A percentile compares a stretch with the other conserved stretches of the same genome.
These are phyloP conservation scores for Arvicanthis niloticus DNA, from an alignment of 2,113 vertebrate species.

Conservation along the genomic window DNA sequence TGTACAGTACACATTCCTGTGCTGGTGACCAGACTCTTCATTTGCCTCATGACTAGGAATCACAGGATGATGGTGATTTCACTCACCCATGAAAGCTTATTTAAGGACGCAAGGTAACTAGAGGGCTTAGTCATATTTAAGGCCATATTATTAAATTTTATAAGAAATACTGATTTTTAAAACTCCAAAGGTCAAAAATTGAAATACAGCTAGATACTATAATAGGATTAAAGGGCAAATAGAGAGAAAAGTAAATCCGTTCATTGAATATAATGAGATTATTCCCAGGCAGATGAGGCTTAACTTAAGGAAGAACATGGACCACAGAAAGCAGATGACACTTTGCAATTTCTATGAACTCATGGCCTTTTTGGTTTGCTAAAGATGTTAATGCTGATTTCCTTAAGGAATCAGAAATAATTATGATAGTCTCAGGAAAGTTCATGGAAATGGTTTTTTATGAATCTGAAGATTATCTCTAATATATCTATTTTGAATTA, in stretches of 20 bases:
- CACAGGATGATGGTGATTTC: background rate
- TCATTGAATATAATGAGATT: slow-evolving; percentile 87
- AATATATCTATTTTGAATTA: slow-evolving; percentile 39
- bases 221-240: slow-evolving; percentile 87
- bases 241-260: slow-evolving; percentile 83
- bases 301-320: slow-evolving; percentile 80
- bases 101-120: slow-evolving; percentile 61
- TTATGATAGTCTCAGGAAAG: slow-evolving; percentile 79
- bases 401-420: slow-evolving; percentile 69
- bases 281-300: slow-evolving; percentile 80
- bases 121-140: slow-evolving; percentile 69
- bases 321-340: slow-evolving; percentile 82
- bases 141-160: slow-evolving; percentile 65
- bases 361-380: slow-evolving; percentile 76
- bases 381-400: slow-evolving; percentile 85
- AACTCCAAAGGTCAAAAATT: slow-evolving; percentile 75
- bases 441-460: slow-evolving; percentile 53
- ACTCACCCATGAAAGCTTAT: slow-evolving; percentile 25
- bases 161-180: slow-evolving; percentile 63
- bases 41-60: background rate
- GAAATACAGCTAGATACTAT: slow-evolving; percentile 78
- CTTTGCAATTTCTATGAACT: slow-evolving; percentile 71
- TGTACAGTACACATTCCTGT: background rate
- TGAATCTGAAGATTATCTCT: slow-evolving; percentile 19
- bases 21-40: background rate